Conservation (phyloP, 2,888 invertebrate genomes). For the Drosophila buzzatii region DNA sequence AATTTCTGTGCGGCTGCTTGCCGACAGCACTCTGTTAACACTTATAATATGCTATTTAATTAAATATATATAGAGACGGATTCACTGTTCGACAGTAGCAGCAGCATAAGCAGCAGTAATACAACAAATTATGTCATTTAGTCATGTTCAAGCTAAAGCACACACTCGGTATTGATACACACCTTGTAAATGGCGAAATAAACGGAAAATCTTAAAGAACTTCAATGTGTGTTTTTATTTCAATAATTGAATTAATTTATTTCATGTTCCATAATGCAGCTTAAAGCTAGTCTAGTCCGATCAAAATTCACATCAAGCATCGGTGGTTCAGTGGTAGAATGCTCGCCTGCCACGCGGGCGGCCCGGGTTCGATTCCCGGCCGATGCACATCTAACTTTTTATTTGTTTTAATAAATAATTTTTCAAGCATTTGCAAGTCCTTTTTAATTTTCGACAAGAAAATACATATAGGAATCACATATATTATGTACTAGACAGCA, state of each 20-base stretch:
- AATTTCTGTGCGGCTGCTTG: conserved; percentile 39
- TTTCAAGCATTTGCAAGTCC: too few species aligned
- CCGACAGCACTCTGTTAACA: conserved; percentile 45
- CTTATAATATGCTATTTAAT: conserved; percentile 43
- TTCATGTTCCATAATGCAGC: too few species aligned
- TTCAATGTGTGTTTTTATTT: too few species aligned
- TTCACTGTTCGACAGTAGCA: conserved; percentile 24
- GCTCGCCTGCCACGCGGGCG: conserved; percentile 82
- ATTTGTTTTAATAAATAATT: not conserved
- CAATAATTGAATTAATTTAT: too few species aligned
- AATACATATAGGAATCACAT: too few species aligned
- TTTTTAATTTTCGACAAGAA: too few species aligned
- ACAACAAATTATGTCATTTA: conserved; percentile 24
- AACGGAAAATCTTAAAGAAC: conserved; percentile 23
- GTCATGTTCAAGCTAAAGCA: conserved; percentile 19
- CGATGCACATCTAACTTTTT: not conserved
- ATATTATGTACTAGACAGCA: too few species aligned
- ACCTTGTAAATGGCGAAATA: conserved; percentile 48
- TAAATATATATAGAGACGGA: conserved; percentile 12
- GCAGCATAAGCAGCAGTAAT: conserved; percentile 6
- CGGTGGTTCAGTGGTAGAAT: conserved; percentile 59
- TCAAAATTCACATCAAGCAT: not conserved
- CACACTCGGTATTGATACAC: conserved; percentile 35
- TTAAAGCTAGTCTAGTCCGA: too few species aligned
- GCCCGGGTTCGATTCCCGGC: conserved; percentile 82